Base-by-base conservation (phyloP, 2,797 vertebrate species). In the Crax fasciolata region DNA sequence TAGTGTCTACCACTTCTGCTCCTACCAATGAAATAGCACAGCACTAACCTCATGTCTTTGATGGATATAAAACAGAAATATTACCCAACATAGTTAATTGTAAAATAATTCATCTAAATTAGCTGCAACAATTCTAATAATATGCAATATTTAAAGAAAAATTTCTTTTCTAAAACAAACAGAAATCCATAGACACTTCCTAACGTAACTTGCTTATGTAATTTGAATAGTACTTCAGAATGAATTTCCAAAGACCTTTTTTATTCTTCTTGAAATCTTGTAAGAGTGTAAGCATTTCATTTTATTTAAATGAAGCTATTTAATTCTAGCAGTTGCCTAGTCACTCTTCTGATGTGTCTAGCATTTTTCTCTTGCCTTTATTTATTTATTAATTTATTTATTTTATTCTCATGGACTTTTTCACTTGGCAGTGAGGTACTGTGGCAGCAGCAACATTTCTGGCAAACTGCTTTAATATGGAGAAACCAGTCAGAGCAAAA, bases 391-490 rank as follows among this genome's bases (percentile, higher is more conserved):
- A 35, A 35, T 27, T 43, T 70, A 17, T 1, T 15, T 65, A 1
- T 48, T 62, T 78, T 76, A 71, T 89, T 41, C 30, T 87, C 67
- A 32, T 77, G 57, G 39, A 35, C 67, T 93, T 92, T 95, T 91
- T 54, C 39, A 68, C 57, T 87, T 87, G 78, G 57, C 84, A 93
- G 71, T 65, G 73, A 93, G 55, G 58, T 96, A 87, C 83, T 96
- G 85, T 94, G 73, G 55, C 76, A 89, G 91, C 89, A 94, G 58
- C 51, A 88, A 63, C 80, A 86, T 90, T 94, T 92, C 80, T 90
- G 77, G 90, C 62, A 93, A 91, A 73, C 48, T 70, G 39, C 73
- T 96, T 94, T 85, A 93, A 76, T 90, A 86, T 30, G 93, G 66
- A 94, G 79, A 91, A 97, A 84, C 39, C 17, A 81, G 94, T 54